phyloP scores from a whole-genome alignment of 2,888 invertebrate species.

The Chymomyza amoena region DNA sequence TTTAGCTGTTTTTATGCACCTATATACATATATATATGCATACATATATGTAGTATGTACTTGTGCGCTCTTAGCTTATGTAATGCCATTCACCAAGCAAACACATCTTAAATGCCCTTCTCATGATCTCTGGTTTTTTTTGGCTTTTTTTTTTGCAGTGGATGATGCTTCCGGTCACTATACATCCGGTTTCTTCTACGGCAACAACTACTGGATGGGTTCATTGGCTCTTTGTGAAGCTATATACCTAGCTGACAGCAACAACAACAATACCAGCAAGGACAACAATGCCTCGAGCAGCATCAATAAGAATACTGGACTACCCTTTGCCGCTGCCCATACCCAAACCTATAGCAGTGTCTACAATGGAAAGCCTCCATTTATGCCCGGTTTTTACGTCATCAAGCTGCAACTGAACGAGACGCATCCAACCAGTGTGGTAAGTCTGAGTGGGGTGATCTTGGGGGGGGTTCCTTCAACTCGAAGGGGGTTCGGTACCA shows the following conservation, averaged over 20 bases:
- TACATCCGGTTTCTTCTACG: slow-evolving; percentile 89
- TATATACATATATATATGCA: slow-evolving; percentile 10
- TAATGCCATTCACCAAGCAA: slow-evolving; percentile 40
- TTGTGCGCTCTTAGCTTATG: slow-evolving; percentile 13
- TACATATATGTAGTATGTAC: not conserved
- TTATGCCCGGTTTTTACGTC: slow-evolving; percentile 84
- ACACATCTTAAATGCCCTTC: not conserved
- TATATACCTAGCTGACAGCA: slow-evolving; percentile 80
- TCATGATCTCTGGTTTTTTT: not conserved
- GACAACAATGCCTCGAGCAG: slow-evolving; percentile 1
- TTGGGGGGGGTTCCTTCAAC: no score
- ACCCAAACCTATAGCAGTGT: slow-evolving; percentile 67
- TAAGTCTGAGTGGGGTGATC: slow-evolving; percentile 49
- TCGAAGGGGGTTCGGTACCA: no score
- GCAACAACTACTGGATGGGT: slow-evolving; percentile 90
- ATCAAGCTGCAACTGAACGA: slow-evolving; percentile 81
- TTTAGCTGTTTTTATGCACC: slow-evolving; percentile 9
- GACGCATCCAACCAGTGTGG: slow-evolving; percentile 69
- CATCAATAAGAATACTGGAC: slow-evolving; percentile 61
- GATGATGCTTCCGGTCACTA: slow-evolving; percentile 87
- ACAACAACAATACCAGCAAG: slow-evolving; percentile 10
- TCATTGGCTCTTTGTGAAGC: slow-evolving; percentile 86
- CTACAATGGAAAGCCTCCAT: slow-evolving; percentile 81
- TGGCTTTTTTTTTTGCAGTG: slow-evolving; percentile 79
- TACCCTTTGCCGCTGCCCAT: slow-evolving; percentile 76